phyloP scores from a whole-genome alignment of 2,797 vertebrate genomes.

The Euthynnus affinis region DNA sequence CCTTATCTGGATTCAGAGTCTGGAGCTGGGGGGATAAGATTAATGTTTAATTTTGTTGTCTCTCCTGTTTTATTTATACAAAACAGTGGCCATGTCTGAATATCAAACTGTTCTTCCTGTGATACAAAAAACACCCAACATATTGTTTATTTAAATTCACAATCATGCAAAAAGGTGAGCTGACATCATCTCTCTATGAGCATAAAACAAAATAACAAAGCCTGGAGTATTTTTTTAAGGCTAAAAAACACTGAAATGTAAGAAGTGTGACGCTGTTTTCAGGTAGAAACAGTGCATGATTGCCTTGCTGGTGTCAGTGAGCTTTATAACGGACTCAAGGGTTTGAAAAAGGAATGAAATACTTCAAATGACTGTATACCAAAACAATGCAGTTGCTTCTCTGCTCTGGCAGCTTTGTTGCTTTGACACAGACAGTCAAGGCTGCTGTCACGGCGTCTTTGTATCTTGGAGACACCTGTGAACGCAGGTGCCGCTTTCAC shows the following conservation, averaged over 20 bases:
- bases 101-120: not conserved
- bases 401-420: not conserved
- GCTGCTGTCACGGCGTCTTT: not conserved
- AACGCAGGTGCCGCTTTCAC: not conserved
- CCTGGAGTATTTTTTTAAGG: not conserved
- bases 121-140: conserved; percentile 3
- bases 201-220: not conserved
- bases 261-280: not conserved
- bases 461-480: not conserved
- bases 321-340: not conserved
- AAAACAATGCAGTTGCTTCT: not conserved
- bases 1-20: conserved; percentile 2
- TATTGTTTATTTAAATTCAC: conserved; percentile 13
- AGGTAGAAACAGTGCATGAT: not conserved
- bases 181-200: not conserved
- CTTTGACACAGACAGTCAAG: not conserved
- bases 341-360: not conserved
- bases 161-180: not conserved
- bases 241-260: not conserved
- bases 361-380: too few species aligned
- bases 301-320: not conserved
- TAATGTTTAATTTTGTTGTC: not conserved
- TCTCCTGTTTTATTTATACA: conserved; percentile 17
- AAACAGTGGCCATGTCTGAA: not conserved
- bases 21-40: not conserved